Evolutionary conservation across 2,113 vertebrate species (phyloP).

Genomic region (Chunga burmeisteri): DNA sequence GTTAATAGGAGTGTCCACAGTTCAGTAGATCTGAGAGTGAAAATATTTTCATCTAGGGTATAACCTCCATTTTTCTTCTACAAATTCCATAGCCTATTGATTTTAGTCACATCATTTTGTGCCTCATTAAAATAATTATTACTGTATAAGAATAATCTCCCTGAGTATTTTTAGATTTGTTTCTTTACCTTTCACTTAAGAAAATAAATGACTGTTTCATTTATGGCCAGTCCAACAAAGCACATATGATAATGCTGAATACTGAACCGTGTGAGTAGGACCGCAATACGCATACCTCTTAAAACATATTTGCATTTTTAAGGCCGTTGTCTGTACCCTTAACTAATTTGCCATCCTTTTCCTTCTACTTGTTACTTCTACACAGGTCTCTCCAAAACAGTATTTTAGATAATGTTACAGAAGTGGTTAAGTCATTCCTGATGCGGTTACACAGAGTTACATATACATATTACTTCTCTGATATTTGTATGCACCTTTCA

Average conservation of each 20-base stretch:
- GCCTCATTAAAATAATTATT: background rate
- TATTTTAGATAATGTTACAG: background rate
- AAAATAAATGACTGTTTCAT: background rate
- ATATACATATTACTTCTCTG: background rate
- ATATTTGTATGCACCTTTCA: background rate
- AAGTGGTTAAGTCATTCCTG: background rate
- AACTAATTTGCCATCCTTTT: background rate
- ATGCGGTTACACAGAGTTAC: background rate
- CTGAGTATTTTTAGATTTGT: background rate
- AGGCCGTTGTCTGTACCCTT: background rate
- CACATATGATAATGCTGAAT: background rate
- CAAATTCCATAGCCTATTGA: background rate
- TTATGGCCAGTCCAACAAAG: background rate
- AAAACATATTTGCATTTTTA: background rate
- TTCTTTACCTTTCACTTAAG: background rate
- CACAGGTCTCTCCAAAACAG: background rate
- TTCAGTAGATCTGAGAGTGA: background rate
- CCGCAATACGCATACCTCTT: background rate
- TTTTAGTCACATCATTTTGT: background rate
- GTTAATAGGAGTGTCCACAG: background rate
- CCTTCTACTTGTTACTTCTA: background rate
- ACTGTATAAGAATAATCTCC: background rate
- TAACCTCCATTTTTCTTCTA: background rate
- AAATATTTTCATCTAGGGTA: background rate
- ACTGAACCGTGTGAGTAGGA: background rate